Evolutionary conservation across 2,888 invertebrate genomes (phyloP).

Genomic region (Drosophila anomalipes): DNA sequence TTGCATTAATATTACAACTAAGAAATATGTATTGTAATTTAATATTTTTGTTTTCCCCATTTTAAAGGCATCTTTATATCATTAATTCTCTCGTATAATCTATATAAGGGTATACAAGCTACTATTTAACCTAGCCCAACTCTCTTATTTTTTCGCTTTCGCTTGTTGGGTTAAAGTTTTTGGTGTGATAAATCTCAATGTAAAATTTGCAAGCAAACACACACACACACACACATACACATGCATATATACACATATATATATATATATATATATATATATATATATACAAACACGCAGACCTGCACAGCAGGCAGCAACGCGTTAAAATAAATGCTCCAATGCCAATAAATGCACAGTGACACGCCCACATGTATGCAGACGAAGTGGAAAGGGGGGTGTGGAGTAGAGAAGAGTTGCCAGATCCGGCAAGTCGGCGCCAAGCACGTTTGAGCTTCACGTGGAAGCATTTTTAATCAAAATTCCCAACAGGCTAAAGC

Average conservation of each 20-base stretch:
- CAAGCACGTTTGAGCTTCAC: constrained; percentile 81
- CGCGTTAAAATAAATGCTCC: constrained; percentile 73
- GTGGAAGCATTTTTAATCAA: constrained; percentile 85
- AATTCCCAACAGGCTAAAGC: constrained; percentile 84
- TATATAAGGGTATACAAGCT: constrained; percentile 22
- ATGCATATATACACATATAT: neutral
- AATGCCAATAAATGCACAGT: constrained; percentile 71
- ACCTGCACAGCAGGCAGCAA: constrained; percentile 26
- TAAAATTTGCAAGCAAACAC: constrained; percentile 67
- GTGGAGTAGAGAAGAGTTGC: constrained; percentile 11
- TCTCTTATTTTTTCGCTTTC: constrained; percentile 26
- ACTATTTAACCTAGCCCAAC: neutral
- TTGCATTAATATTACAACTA: neutral
- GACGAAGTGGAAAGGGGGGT: neutral
- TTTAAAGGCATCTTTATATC: neutral
- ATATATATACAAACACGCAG: constrained; percentile 1
- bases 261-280: neutral
- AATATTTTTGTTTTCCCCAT: too few species aligned
- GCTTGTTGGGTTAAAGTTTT: constrained; percentile 64
- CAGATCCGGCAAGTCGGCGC: constrained; percentile 46
- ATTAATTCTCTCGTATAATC: neutral
- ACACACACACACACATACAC: constrained; percentile 9
- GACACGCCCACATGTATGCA: constrained; percentile 63
- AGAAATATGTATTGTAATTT: neutral
- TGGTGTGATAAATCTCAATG: constrained; percentile 78